These are phyloP conservation scores for Callipepla californica DNA, from an alignment of 2,113 vertebrate genomes.

Conservation along the genomic window DNA sequence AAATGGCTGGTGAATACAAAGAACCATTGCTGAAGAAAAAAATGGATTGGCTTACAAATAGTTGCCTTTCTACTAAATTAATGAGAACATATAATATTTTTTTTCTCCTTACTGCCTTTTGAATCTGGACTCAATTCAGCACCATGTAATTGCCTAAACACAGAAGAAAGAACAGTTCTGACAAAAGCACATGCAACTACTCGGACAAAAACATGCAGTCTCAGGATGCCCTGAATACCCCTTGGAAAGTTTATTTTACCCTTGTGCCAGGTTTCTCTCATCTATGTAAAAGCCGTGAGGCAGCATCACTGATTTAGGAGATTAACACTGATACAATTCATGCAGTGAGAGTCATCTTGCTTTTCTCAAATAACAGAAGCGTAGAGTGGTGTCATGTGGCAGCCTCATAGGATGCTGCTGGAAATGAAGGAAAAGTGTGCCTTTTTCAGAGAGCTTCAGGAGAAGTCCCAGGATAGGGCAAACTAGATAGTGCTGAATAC, in stretches of 20 bases:
- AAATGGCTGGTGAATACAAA: not conserved
- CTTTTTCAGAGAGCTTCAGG: not conserved
- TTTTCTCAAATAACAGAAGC: slow-evolving; percentile 18
- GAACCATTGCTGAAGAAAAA: not conserved
- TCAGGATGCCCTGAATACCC: not conserved
- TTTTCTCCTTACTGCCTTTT: not conserved
- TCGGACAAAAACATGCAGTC: not conserved
- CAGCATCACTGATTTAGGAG: slow-evolving; percentile 28
- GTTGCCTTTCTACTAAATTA: not conserved
- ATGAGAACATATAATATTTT: not conserved
- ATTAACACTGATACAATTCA: slow-evolving; percentile 37
- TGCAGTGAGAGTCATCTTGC: not conserved
- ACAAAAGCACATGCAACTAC: not conserved
- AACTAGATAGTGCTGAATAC: not conserved
- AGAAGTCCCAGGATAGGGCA: not conserved
- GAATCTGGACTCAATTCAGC: not conserved
- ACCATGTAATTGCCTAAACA: not conserved
- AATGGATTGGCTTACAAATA: not conserved
- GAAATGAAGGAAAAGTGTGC: not conserved
- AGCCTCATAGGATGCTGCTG: not conserved
- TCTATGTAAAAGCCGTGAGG: slow-evolving; percentile 35
- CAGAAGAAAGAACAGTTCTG: not conserved
- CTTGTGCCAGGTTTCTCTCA: slow-evolving; percentile 53
- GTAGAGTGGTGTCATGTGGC: not conserved
- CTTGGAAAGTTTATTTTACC: slow-evolving; percentile 43